phyloP scores from a whole-genome alignment of 2,113 vertebrate species.

The Nerophis lumbriciformis region DNA sequence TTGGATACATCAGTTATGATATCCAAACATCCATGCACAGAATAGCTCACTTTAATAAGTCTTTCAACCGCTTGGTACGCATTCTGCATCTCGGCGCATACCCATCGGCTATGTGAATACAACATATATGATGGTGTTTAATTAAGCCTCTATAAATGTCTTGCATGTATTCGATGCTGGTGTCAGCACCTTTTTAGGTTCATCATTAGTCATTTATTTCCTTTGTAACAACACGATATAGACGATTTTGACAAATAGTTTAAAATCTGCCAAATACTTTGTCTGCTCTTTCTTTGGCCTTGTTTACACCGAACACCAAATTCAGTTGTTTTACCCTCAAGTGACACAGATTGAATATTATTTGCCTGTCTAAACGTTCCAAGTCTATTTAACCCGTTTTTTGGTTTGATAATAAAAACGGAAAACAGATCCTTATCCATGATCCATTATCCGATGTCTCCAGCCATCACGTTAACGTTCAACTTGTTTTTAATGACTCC shows the following conservation, averaged over 20 bases:
- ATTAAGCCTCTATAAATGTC: slow-evolving; percentile 8
- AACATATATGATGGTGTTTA: slow-evolving; percentile 19
- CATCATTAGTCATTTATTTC: slow-evolving; percentile 15
- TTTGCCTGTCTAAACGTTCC: too few relatives aligned
- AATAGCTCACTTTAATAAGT: slow-evolving; percentile 15
- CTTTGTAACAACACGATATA: slow-evolving; percentile 23
- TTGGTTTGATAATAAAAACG: too few relatives aligned
- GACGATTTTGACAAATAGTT: slow-evolving; percentile 18
- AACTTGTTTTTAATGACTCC: too few relatives aligned
- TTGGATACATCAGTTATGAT: slow-evolving; percentile 24
- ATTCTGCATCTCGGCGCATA: neutral
- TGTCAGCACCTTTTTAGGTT: slow-evolving; percentile 40
- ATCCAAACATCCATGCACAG: slow-evolving; percentile 11
- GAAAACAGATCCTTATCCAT: too few relatives aligned
- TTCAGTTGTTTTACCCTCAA: too few relatives aligned
- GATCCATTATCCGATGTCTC: too few relatives aligned
- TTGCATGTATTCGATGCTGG: slow-evolving; percentile 25
- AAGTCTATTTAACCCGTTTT: too few relatives aligned
- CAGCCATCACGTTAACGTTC: too few relatives aligned
- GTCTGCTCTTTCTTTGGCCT: too few relatives aligned
- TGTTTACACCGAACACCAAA: too few relatives aligned
- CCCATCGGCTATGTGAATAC: slow-evolving; percentile 6
- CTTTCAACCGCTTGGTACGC: neutral
- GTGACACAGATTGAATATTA: too few relatives aligned
- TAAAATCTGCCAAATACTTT: too few relatives aligned